phyloP scores from a whole-genome alignment of 92 coral and sea anemone species.

The Parazoanthus darwini region DNA sequence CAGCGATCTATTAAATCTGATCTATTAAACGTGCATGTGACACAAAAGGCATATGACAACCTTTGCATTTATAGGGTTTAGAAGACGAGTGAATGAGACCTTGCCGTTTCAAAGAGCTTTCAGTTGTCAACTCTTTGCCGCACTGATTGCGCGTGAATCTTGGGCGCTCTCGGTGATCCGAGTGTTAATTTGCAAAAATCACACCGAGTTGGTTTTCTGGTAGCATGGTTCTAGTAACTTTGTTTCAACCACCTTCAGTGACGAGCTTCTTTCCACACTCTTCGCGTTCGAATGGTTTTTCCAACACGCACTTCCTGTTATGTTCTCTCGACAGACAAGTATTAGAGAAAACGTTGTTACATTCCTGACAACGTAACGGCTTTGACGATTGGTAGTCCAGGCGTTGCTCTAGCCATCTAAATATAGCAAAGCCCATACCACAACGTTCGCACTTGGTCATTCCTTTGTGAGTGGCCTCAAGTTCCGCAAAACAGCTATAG shows the following conservation, averaged over 20 bases:
- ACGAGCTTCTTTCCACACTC: slow-evolving; percentile 1
- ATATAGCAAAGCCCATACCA: neutral
- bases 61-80: slow-evolving; percentile 2
- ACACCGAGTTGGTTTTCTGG: neutral
- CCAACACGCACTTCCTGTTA: neutral
- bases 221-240: neutral
- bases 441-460: neutral
- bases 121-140: slow-evolving; percentile 4
- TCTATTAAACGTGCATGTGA: slow-evolving; percentile 16
- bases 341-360: neutral
- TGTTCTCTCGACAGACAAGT: neutral
- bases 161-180: neutral
- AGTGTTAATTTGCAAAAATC: neutral
- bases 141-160: neutral
- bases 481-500: neutral
- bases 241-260: neutral
- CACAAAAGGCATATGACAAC: neutral
- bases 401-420: neutral
- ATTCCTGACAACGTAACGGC: neutral
- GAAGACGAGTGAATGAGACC: neutral
- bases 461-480: neutral
- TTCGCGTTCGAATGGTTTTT: neutral
- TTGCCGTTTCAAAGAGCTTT: neutral
- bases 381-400: neutral
- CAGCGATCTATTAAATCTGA: neutral